Evolutionary conservation across 35 echinoderm and acorn worm species (phyloP).

Genomic region (Heliocidaris erythrogramma): DNA sequence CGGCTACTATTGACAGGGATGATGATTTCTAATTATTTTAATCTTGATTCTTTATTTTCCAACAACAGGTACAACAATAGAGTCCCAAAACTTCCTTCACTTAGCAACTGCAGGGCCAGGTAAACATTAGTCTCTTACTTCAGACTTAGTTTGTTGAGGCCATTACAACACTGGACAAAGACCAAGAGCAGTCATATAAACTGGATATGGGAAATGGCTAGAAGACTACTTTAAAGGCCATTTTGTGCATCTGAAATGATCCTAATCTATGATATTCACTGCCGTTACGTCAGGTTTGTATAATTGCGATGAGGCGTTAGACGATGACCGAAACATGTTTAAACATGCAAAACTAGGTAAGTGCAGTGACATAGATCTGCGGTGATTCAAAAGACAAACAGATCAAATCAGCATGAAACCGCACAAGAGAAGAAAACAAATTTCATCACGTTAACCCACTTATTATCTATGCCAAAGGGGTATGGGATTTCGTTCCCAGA

Average conservation of each 20-base stretch:
- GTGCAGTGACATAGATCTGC: constrained; percentile 30
- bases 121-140: background rate
- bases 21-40: background rate
- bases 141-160: background rate
- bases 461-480: constrained; percentile 39
- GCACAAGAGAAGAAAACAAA: constrained; percentile 32
- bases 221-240: no score
- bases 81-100: background rate
- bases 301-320: background rate
- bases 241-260: no score
- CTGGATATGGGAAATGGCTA: no score
- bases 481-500: background rate
- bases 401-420: constrained; percentile 40
- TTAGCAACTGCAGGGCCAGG: background rate
- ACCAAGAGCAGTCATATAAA: background rate
- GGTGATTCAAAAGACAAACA: constrained; percentile 34
- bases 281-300: background rate
- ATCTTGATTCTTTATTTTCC: background rate
- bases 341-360: background rate
- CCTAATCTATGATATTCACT: background rate
- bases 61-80: background rate
- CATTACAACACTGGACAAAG: background rate
- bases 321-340: background rate
- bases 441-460: constrained; percentile 34
- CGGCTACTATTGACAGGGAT: background rate